Conservation (phyloP, 2,797 vertebrate species). For the Lycodopsis pacificus region DNA sequence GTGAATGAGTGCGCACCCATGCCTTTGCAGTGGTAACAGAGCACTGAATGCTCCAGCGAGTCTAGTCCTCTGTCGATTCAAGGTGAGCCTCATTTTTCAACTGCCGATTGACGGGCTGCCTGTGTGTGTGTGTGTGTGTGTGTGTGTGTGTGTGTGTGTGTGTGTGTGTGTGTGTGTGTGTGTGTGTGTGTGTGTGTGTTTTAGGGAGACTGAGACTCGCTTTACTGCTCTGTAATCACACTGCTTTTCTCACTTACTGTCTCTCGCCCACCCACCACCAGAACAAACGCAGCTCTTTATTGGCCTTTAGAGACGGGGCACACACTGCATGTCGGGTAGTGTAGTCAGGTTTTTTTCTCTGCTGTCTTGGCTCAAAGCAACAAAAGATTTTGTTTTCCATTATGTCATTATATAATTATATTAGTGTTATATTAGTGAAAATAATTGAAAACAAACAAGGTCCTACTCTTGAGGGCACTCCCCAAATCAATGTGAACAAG, state of each 20-base stretch:
- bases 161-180: conserved; percentile 2
- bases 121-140: conserved; percentile 11
- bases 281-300: conserved; percentile 55
- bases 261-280: conserved; percentile 47
- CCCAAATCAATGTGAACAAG: not conserved
- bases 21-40: conserved; percentile 62
- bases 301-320: conserved; percentile 45
- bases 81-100: conserved; percentile 81
- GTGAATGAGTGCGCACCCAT: conserved; percentile 16
- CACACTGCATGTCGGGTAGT: conserved; percentile 52
- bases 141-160: conserved; percentile 10
- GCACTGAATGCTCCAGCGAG: conserved; percentile 69
- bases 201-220: conserved; percentile 50
- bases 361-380: conserved; percentile 13
- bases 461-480: not conserved
- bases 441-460: not conserved
- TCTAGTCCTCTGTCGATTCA: conserved; percentile 73
- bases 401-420: no score
- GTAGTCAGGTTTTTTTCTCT: conserved; percentile 29
- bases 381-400: not conserved
- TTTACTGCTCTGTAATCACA: conserved; percentile 76
- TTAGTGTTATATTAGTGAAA: not conserved
- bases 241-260: conserved; percentile 54
- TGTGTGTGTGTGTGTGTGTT: conserved; percentile 17
- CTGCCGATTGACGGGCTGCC: conserved; percentile 57